A percentile compares a stretch with the other conserved stretches of the same genome.
phyloP scores from a whole-genome alignment of 2,888 invertebrate species.

The Cancer borealis region DNA sequence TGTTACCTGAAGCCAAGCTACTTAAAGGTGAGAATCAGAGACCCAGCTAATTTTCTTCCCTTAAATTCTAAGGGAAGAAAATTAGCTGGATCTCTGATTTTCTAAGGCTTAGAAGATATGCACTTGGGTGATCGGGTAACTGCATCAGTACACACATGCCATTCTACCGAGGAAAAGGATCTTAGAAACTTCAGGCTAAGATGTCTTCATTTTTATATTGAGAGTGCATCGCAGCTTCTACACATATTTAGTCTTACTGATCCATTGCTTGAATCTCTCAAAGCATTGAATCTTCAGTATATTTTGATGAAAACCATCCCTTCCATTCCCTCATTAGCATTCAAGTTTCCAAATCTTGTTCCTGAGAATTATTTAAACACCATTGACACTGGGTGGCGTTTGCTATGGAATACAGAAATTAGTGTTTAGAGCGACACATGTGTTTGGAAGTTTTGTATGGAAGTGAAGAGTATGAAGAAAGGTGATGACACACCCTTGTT shows the following conservation, averaged over 20 bases:
- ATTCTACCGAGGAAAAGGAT: neutral
- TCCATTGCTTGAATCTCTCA: conserved; percentile 48
- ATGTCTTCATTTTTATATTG: conserved; percentile 60
- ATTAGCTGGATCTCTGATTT: too few relatives aligned
- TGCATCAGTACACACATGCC: conserved; percentile 45
- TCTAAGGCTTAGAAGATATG: conserved; percentile 43
- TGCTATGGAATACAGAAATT: conserved; percentile 57
- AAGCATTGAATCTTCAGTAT: conserved; percentile 47
- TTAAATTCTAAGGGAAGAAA: too few relatives aligned
- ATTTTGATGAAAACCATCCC: neutral
- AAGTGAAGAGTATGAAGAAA: conserved; percentile 60
- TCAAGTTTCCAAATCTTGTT: conserved; percentile 54
- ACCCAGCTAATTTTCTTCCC: conserved; percentile 51
- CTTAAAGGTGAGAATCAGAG: conserved; percentile 21
- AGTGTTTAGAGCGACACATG: conserved; percentile 11
- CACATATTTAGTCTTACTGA: conserved; percentile 57
- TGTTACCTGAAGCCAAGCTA: conserved; percentile 52
- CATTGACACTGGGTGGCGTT: conserved; percentile 62
- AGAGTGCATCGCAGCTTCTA: conserved; percentile 45
- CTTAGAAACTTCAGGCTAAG: conserved; percentile 58
- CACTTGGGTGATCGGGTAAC: conserved; percentile 48
- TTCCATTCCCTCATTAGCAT: conserved; percentile 52
- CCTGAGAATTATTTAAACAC: conserved; percentile 50
- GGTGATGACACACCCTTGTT: conserved; percentile 35
- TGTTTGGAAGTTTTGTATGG: conserved; percentile 35